These are phyloP conservation scores for Labroides dimidiatus DNA, from an alignment of 2,797 vertebrate genomes.

Conservation along the genomic window DNA sequence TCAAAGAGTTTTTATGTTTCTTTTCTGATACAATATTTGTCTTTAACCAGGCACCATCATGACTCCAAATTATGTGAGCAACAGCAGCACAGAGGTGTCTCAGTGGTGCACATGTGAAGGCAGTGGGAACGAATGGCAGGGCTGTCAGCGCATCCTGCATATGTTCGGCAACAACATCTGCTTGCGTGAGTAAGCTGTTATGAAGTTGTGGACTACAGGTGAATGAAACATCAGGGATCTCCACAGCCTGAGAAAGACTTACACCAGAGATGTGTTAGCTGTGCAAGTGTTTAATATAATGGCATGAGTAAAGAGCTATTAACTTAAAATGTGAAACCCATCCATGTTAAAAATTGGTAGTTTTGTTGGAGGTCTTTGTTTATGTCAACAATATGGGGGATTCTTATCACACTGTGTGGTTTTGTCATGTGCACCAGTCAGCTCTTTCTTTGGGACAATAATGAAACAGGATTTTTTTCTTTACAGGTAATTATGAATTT, in stretches of 20 bases:
- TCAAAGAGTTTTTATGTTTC: conserved; percentile 12
- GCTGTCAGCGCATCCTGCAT: conserved; percentile 89
- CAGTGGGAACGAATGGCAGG: conserved; percentile 93
- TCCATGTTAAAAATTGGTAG: background rate
- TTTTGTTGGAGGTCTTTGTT: background rate
- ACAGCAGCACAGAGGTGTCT: conserved; percentile 90
- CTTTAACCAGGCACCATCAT: conserved; percentile 89
- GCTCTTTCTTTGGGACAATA: too few species aligned
- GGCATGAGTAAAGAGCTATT: background rate
- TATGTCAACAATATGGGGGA: too few species aligned
- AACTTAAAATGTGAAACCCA: too few species aligned
- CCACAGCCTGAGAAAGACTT: background rate
- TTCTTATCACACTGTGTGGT: background rate
- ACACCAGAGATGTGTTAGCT: background rate
- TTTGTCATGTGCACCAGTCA: conserved; percentile 1
- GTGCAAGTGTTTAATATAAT: too few species aligned
- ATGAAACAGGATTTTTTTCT: conserved; percentile 36
- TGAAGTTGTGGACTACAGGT: background rate
- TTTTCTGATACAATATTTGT: conserved; percentile 13
- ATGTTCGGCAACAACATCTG: conserved; percentile 93
- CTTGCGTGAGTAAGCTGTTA: conserved; percentile 87
- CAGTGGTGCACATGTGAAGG: conserved; percentile 95
- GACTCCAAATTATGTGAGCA: conserved; percentile 97
- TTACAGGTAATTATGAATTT: conserved; percentile 35
- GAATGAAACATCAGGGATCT: too few species aligned